Percentiles rank a stretch among this genome's conserved stretches.
These are phyloP conservation scores for Apamea crenata DNA, from an alignment of 2,888 invertebrate genomes.

Conservation along the genomic window DNA sequence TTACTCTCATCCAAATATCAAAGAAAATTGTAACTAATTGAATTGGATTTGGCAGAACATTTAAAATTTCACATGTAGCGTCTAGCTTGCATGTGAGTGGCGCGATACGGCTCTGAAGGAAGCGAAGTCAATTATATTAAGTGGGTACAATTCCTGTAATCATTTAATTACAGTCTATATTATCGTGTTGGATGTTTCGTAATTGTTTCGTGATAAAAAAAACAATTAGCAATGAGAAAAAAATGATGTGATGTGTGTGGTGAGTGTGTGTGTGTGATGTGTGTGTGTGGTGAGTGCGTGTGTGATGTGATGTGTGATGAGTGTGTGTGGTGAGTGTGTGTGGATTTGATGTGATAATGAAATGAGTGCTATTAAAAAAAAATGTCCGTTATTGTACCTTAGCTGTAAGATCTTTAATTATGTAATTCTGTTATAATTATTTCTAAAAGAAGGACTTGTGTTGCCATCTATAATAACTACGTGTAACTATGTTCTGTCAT, in stretches of 20 bases:
- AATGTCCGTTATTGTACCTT: neutral
- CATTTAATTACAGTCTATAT: neutral
- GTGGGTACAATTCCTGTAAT: neutral
- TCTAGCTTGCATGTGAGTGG: constrained; percentile 36
- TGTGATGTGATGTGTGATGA: too few relatives aligned
- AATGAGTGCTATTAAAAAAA: too few relatives aligned
- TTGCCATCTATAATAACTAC: neutral
- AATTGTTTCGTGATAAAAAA: neutral
- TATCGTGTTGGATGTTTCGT: neutral
- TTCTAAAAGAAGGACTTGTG: neutral
- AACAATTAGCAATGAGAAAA: too few relatives aligned
- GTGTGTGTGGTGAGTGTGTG: too few relatives aligned
- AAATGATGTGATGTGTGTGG: too few relatives aligned
- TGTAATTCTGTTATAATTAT: neutral
- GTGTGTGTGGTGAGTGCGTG: too few relatives aligned
- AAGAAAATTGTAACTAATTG: constrained; percentile 42
- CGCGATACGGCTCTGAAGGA: constrained; percentile 30
- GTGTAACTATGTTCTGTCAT: neutral
- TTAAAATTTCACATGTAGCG: constrained; percentile 59
- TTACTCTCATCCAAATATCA: constrained; percentile 4
- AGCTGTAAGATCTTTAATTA: neutral
- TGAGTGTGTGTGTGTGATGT: too few relatives aligned
- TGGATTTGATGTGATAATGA: too few relatives aligned
- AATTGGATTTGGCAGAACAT: constrained; percentile 45
- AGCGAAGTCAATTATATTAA: constrained; percentile 21